Base-by-base conservation (phyloP, 2,888 invertebrate genomes). In the Callyntrura sp. region DNA sequence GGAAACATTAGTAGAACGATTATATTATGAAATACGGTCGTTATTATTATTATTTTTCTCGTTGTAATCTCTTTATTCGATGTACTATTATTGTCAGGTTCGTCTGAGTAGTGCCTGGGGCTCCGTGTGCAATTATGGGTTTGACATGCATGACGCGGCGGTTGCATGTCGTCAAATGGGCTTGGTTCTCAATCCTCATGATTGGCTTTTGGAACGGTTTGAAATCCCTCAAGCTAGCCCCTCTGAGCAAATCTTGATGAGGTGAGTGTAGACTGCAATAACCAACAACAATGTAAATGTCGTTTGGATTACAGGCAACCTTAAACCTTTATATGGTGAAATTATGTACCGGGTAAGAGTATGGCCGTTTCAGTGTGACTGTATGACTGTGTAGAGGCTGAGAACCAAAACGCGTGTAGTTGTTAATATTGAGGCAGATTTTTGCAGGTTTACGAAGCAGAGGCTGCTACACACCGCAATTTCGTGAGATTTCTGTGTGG, bases 121-220 rank as follows among this genome's bases (percentile, higher is more conserved):
- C 51, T 99, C 99, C 0, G 98, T 99, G 0, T 99, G 99, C 94
- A 98, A 98, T 95, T 98, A 99, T 94, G 98, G 97, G 70, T 99
- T 99, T 99, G 98, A 97, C 68, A 97, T 98, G 23, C 95, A 96
- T 65, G 97, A 98, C 94, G 98, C 99, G 0, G 98, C 98, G 0
- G 95, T 99, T 76, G 98, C 98, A 0, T 99, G 99, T 94, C 97
- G 99, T 94, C 99, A 99, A 94, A 95, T 99, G 91, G 99, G 99
- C 0, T 95, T 98, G 91, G 97, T 97, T 0, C 95, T 99, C 17
- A 98, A 99, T 94, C 98, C 98, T 0, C 96, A 97, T 92, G 98
- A 98, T 94, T 98, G 99, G 98, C 96, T 96, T 92, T 95, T 98
- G 93, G 97, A 98, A 94, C 96, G 97, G 25, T 97, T 96, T 45